Evolutionary conservation across 2,797 vertebrate species (phyloP).

Genomic region (Calcarius lapponicus): DNA sequence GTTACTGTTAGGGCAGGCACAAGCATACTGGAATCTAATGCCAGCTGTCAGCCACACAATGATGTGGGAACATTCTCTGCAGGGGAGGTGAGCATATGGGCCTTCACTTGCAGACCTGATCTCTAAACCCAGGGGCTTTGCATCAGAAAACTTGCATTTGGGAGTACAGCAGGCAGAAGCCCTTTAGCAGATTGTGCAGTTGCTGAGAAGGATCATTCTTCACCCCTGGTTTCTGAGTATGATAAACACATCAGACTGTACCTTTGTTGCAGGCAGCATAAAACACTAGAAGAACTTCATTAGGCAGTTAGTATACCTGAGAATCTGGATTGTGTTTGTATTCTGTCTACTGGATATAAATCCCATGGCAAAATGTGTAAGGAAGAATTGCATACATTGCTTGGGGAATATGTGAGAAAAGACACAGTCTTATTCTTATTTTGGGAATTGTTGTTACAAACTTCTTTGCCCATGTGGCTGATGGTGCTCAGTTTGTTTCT

Average conservation of each 20-base stretch:
- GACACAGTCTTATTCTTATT: background rate
- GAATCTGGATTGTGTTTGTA: background rate
- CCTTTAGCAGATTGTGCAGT: background rate
- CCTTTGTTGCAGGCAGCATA: background rate
- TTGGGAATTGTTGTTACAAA: background rate
- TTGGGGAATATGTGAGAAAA: background rate
- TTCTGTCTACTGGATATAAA: background rate
- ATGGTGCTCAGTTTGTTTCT: background rate
- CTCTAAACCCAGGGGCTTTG: background rate
- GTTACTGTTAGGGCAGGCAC: background rate
- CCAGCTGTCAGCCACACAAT: background rate
- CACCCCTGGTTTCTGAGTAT: background rate
- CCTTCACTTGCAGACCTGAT: background rate
- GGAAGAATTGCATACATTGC: background rate
- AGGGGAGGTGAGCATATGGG: accelerated
- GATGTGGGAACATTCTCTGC: background rate
- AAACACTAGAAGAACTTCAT: background rate
- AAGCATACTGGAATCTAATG: background rate
- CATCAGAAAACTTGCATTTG: background rate
- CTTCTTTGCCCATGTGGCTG: background rate
- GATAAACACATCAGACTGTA: background rate
- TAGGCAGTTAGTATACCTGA: background rate
- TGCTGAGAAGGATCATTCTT: background rate
- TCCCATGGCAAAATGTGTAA: background rate
- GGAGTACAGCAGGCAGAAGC: background rate